Evolutionary conservation across 2,888 invertebrate genomes (phyloP).

Genomic region (Eupithecia insigniata): DNA sequence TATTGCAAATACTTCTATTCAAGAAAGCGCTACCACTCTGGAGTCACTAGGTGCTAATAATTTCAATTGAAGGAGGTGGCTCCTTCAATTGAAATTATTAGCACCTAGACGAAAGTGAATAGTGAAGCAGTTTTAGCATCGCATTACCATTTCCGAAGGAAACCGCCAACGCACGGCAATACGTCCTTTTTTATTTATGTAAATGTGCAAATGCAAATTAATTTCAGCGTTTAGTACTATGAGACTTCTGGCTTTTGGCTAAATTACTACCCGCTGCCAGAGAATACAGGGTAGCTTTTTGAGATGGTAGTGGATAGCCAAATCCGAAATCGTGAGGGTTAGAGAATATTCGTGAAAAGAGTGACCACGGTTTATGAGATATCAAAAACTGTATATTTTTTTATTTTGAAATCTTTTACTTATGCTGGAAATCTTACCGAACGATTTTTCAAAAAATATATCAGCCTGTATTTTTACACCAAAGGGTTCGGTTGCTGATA

Average conservation of each 20-base stretch:
- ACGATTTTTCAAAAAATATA: no score
- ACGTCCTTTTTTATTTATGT: constrained; percentile 69
- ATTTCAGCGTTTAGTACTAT: constrained; percentile 72
- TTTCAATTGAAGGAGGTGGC: constrained; percentile 56
- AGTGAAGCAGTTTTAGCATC: constrained; percentile 63
- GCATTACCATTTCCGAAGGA: constrained; percentile 66
- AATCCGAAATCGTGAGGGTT: no score
- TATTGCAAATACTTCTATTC: not conserved
- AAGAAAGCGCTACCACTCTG: not conserved
- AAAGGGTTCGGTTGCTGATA: no score
- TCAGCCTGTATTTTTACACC: no score
- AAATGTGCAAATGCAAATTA: constrained; percentile 76
- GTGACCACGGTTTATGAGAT: no score
- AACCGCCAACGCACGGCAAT: constrained; percentile 55
- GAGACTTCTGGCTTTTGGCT: constrained; percentile 60
- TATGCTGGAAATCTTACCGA: no score
- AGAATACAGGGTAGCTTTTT: no score
- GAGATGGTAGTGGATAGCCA: no score
- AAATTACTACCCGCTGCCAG: not conserved
- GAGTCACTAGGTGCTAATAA: constrained; percentile 63
- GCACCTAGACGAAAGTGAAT: constrained; percentile 59
- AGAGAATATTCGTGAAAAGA: no score
- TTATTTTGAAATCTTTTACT: no score
- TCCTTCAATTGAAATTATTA: constrained; percentile 65
- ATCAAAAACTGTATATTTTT: no score